Evolutionary conservation across 2,113 vertebrate species (phyloP), one percentile per base, ranked within the genome.

Genomic region (Thamnophis sirtalis): DNA sequence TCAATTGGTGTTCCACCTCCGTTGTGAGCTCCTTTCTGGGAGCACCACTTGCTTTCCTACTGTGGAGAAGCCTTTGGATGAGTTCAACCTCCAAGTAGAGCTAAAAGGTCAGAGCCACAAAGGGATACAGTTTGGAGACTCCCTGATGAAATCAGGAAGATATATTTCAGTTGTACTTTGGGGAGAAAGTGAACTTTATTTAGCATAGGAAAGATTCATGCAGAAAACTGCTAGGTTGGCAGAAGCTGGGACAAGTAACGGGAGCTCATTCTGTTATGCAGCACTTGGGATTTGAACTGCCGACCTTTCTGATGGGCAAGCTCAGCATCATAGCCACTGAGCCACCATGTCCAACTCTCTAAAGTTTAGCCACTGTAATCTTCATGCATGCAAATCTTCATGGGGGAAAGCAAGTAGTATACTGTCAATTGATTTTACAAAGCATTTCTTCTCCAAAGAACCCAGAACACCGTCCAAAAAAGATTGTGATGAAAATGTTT

Each of bases 71-170:
- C 91, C 91, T 8, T 38, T 87, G 49, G 85, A 91, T 87, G 56
- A 87, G 49, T 91, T 91, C 85, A 87, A 53, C 55, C 56, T 91
- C 85, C 90, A 91, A 50, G 90, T 87, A 87, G 90, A 87, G 49
- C 11, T 87, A 43, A 86, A 87, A 91, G 90, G 90, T 91, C 90
- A 91, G 90, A 87, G 24, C 56, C 90, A 53, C 43, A 50, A 91
- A 87, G 43, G 24, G 24, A 43, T 33, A 91, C 13, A 10, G 19
- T 63, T 86, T 86, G 24, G 48, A 60, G 9, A 49, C 56, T 86
- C 56, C 19, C 48, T 53, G 11, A 80, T 10, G 63, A 51, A 90
- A 13, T 53, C 48, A 91, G 55, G 5, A 22, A n/a, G 55, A 5
- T 50, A 86, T 17, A 48, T 26, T 86, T 60, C 55, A 50, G 22